phyloP scores from a whole-genome alignment of 2,888 invertebrate genomes.

The Drosophila borborema region DNA sequence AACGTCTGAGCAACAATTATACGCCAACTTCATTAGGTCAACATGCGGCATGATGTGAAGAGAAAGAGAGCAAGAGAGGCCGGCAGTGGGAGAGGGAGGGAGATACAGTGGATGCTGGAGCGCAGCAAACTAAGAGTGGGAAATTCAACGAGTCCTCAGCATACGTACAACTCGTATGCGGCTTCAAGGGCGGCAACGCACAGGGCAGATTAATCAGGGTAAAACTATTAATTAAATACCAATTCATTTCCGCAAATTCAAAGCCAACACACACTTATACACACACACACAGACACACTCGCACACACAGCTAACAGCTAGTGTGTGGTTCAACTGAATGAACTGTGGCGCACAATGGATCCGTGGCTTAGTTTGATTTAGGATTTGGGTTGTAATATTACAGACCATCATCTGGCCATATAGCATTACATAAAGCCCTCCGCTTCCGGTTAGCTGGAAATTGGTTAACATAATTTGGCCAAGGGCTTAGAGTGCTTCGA shows the following conservation, averaged over 20 bases:
- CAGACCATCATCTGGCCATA: conserved; percentile 18
- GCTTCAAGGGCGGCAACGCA: conserved; percentile 53
- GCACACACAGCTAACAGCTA: conserved; percentile 15
- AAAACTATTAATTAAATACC: conserved; percentile 85
- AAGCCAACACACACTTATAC: conserved; percentile 53
- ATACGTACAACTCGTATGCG: conserved; percentile 35
- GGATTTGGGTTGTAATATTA: conserved; percentile 45
- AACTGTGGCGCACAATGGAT: conserved; percentile 44
- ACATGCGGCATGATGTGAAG: conserved; percentile 61
- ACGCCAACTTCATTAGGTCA: conserved; percentile 84
- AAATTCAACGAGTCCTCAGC: conserved; percentile 24
- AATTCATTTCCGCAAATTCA: conserved; percentile 84
- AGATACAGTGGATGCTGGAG: background rate
- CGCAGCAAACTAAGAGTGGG: background rate
- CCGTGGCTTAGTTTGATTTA: conserved; percentile 66
- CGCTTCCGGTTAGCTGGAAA: conserved; percentile 23
- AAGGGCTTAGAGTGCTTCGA: background rate
- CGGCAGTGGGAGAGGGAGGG: background rate
- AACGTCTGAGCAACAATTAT: conserved; percentile 79
- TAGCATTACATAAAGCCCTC: conserved; percentile 21
- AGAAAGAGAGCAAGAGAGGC: background rate
- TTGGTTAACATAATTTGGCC: conserved; percentile 41
- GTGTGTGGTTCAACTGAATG: conserved; percentile 53
- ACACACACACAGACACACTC: conserved; percentile 21
- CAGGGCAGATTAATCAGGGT: conserved; percentile 83